Conservation (phyloP, 2,888 invertebrate species). For the Hypomecis atomaria region DNA sequence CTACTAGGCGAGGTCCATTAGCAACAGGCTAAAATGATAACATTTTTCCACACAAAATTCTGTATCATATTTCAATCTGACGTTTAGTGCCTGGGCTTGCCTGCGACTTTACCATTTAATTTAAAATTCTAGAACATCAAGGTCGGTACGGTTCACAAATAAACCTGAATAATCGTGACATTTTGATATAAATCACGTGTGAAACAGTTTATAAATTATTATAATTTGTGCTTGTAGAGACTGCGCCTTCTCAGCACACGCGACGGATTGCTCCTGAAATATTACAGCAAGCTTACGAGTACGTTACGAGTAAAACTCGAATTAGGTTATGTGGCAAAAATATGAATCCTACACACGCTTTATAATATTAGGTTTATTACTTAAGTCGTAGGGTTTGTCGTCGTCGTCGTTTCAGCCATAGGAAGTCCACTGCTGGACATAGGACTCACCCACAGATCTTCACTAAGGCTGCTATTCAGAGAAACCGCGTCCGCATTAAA, state of each 20-base stretch:
- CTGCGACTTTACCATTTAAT: not conserved
- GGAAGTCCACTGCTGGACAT: no score
- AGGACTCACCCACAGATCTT: no score
- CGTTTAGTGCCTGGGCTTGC: slow-evolving; percentile 7
- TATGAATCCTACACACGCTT: not conserved
- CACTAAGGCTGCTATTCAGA: no score
- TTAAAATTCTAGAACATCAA: not conserved
- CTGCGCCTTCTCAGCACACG: slow-evolving; percentile 20
- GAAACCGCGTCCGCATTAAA: no score
- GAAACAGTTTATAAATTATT: slow-evolving; percentile 12
- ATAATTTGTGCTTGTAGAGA: slow-evolving; percentile 1
- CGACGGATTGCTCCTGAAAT: not conserved
- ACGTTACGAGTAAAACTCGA: no score
- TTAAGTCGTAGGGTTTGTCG: no score
- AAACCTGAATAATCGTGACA: slow-evolving; percentile 12
- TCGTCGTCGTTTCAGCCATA: no score
- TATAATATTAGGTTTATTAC: no score
- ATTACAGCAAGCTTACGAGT: not conserved
- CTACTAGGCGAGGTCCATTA: not conserved
- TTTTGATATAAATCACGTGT: slow-evolving; percentile 12
- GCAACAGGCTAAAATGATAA: slow-evolving; percentile 1
- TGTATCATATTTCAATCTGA: slow-evolving; percentile 6
- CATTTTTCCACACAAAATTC: not conserved
- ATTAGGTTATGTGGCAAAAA: not conserved
- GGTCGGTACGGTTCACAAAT: slow-evolving; percentile 6